Base-by-base conservation (phyloP, 2,113 vertebrate genomes). In the Argyrosomus japonicus region DNA sequence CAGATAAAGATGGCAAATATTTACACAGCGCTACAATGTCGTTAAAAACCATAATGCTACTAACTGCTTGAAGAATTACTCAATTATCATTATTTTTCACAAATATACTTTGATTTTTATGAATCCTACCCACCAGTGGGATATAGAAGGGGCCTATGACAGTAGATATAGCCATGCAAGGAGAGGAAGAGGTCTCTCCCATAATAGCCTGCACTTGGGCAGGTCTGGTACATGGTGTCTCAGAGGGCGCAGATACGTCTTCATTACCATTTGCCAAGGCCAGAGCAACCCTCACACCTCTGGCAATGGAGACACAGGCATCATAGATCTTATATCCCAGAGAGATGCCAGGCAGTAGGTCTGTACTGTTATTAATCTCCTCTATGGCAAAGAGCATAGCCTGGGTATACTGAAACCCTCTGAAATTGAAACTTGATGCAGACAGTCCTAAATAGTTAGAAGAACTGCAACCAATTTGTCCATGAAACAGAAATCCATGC, bases 301-400 rank as follows among this genome's bases (percentile, higher is more conserved):
- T 71, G 43, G 91, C 85, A 53, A 92, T 81, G 21, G 93, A 94
- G 6, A 89, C 85, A 80, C 95, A 95, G 3, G 83, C 75, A 69
- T 96, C 95, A 51, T 95, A 95, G 15, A 95, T 90, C 61, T 92
- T 90, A 57, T 95, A 96, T 7, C 94, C 95, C 60, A 95, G 27
- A 58, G 88, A 85, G 27, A 95, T 73, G 6, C 88, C 93, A n/a
- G 94, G 95, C 51, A 96, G 85, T 19, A 96, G 54, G 29, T 87
- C 70, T 43, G 93, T 87, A 45, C 90, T 94, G 81, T 95, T 94
- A 68, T 96, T 96, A 47, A 96, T 95, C 77, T 96, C 93, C 56
- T 94, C 93, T 43, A 94, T 93, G 23, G 95, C 93, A 90, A 95
- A 96, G 8, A 94, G 83, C 93, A 95, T 93, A 6, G 95, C 89